Base-by-base conservation (phyloP, 2,888 invertebrate species). In the Ormyrus rosae region DNA sequence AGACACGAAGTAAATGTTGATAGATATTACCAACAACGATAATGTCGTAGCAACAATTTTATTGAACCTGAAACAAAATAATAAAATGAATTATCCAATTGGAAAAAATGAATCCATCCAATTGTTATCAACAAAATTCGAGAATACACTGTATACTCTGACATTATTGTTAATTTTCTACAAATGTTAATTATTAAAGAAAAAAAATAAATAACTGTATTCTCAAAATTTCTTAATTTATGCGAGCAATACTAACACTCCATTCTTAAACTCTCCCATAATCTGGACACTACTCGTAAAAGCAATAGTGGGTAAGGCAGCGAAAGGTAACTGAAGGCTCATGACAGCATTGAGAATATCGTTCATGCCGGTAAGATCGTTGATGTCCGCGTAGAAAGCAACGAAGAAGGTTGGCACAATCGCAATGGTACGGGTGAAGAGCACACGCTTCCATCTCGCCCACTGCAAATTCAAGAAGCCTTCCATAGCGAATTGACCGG, bases 401-500 rank as follows among this genome's bases (percentile, higher is more conserved):
- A 95, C 92, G 82, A 93, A 93, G 85, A 96, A 94, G 1, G 96
- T 96, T 2, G 93, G 93, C 7, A 94, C 90, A 83, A 97, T 97
- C 46, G 97, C 97, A 85, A 97, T 95, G 6, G 94, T 92, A 84
- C 97, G 93, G 0, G 97, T 97, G 85, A 97, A 93, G 34, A 97
- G 91, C 0, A 97, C 96, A 87, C 97, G 92, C 91, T 95, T 95
- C 97, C 97, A 97, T 58, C 96, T 93, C 0, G 95, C 93, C 97
- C 97, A 97, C 86, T 94, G 94, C 13, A 97, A 91, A 87, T 96
- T 95, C 34, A 97, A 91, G 88, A 97, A 97, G 10, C 97, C 97
- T 92, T 96, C 96, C 96, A 96, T 96, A 0, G 95, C 95, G 90
- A 96, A 96, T 89, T 96, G 96, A 1, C 96, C 96, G 13, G 96